phyloP scores from a whole-genome alignment of 2,797 vertebrate genomes.

The Phalloptychus januarius region DNA sequence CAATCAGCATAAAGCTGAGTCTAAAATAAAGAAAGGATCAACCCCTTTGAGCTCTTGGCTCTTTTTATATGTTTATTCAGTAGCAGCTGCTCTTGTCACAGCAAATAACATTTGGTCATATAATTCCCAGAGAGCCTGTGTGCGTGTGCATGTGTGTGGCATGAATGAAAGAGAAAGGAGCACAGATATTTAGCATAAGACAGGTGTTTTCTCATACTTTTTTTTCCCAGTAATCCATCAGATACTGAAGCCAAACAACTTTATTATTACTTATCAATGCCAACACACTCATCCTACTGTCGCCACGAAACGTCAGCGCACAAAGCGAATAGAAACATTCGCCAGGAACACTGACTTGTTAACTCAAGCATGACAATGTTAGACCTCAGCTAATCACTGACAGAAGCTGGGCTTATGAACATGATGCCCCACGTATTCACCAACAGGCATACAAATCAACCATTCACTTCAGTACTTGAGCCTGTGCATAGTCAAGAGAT shows the following conservation, averaged over 20 bases:
- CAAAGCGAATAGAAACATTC: conserved; percentile 19
- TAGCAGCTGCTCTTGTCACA: conserved; percentile 12
- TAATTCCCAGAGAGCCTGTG: conserved; percentile 9
- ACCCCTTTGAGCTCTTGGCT: background rate
- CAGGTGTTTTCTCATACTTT: conserved; percentile 4
- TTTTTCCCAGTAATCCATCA: conserved; percentile 45
- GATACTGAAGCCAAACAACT: conserved; percentile 40
- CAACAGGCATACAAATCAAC: conserved; percentile 32
- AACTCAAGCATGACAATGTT: conserved; percentile 37
- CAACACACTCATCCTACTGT: conserved; percentile 11
- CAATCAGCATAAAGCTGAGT: background rate
- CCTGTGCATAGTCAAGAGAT: conserved; percentile 22
- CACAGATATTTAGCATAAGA: conserved; percentile 10
- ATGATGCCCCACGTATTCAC: conserved; percentile 38
- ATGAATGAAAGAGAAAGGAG: conserved; percentile 7
- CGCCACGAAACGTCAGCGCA: conserved; percentile 24
- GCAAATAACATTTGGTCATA: conserved; percentile 20
- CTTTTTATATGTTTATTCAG: conserved; percentile 5
- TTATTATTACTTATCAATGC: conserved; percentile 21
- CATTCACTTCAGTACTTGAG: conserved; percentile 37
- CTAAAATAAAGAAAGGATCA: background rate
- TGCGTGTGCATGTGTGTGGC: background rate
- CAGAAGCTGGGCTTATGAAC: conserved; percentile 39
- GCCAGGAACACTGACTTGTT: conserved; percentile 31
- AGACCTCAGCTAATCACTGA: conserved; percentile 35